These are phyloP conservation scores for Dreissena polymorpha DNA, from an alignment of 1,140 invertebrate species.

Conservation along the genomic window DNA sequence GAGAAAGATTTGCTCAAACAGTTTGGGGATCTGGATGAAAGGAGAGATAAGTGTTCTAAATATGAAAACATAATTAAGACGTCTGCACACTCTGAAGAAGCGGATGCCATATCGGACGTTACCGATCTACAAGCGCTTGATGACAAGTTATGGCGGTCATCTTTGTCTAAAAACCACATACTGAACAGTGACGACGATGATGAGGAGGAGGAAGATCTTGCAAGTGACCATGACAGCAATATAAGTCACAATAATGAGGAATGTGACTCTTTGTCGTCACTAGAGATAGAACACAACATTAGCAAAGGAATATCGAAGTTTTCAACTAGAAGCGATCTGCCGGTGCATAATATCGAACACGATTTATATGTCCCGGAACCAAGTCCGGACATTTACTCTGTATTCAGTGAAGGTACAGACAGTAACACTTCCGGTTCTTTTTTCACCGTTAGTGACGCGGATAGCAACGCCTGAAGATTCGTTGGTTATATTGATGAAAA, in stretches of 20 bases:
- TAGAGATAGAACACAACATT: not conserved
- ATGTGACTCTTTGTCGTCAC: too few relatives aligned
- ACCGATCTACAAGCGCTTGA: not conserved
- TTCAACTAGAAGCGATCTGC: not conserved
- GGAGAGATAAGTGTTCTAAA: not conserved
- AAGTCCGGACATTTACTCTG: constrained; percentile 43
- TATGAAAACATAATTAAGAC: not conserved
- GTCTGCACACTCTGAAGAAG: not conserved
- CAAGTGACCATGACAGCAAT: too few relatives aligned
- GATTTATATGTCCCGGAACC: constrained; percentile 27
- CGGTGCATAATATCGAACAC: constrained; percentile 15
- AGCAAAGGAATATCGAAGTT: not conserved
- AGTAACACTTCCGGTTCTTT: constrained; percentile 32
- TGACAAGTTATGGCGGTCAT: constrained; percentile 4
- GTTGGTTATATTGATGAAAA: not conserved
- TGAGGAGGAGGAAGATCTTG: constrained; percentile 16
- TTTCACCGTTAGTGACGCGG: constrained; percentile 8
- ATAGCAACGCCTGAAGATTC: not conserved
- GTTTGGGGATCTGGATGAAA: not conserved
- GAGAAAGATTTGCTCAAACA: constrained; percentile 32
- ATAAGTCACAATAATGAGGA: too few relatives aligned
- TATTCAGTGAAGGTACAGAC: constrained; percentile 27
- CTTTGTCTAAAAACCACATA: constrained; percentile 24
- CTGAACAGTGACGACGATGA: constrained; percentile 21
- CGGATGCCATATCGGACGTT: not conserved